Conservation (phyloP, 2,888 invertebrate species). For the Heliconius cydno region DNA sequence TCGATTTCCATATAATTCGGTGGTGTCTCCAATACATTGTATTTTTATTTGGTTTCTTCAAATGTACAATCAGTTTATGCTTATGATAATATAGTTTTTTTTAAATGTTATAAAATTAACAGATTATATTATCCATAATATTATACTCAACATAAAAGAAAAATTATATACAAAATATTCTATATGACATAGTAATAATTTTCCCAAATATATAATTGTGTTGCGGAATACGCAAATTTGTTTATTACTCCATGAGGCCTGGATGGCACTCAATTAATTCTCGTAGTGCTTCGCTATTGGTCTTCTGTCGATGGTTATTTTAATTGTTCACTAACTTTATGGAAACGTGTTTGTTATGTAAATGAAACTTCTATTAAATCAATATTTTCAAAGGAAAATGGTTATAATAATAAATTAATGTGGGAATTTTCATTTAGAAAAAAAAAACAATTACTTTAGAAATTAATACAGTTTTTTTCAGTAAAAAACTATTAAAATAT, state of each 20-base stretch:
- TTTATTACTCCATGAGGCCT: constrained; percentile 13
- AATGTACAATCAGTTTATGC: too few species aligned
- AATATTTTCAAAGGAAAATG: neutral
- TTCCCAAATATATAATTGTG: neutral
- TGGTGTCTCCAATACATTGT: neutral
- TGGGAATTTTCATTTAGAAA: neutral
- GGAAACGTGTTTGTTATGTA: neutral
- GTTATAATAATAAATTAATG: neutral
- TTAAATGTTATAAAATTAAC: too few species aligned
- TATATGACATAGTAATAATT: neutral
- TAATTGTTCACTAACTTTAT: neutral
- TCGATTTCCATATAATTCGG: too few species aligned
- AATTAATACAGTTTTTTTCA: too few species aligned
- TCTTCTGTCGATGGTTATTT: constrained; percentile 16
- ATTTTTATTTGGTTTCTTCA: neutral
- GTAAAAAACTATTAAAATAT: too few species aligned
- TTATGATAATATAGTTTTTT: too few species aligned
- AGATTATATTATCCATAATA: too few species aligned
- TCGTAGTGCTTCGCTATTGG: constrained; percentile 17
- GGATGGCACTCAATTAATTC: constrained; percentile 17
- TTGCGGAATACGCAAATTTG: constrained; percentile 10
- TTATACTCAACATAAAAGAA: neutral
- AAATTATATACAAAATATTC: neutral
- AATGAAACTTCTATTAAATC: neutral
- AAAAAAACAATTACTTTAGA: too few species aligned